Percentiles rank a stretch among this genome's conserved stretches.
These are phyloP conservation scores for Gadus chalcogrammus DNA, from an alignment of 2,113 vertebrate species.

Conservation along the genomic window DNA sequence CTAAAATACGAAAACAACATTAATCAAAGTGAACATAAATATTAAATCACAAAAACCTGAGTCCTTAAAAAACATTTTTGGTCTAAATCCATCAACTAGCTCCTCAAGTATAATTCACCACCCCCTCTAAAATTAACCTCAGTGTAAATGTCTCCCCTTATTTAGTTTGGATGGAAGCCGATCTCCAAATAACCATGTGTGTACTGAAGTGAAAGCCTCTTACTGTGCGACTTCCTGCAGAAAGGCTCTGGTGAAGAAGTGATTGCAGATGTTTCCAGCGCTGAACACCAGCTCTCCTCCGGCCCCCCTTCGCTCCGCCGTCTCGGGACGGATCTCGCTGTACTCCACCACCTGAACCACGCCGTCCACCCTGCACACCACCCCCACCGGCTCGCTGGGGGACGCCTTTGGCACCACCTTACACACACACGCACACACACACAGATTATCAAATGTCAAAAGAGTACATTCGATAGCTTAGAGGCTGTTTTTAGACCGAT, in stretches of 20 bases:
- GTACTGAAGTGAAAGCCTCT: constrained; percentile 42
- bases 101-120: too few relatives aligned
- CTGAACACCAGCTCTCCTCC: constrained; percentile 77
- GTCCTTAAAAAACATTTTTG: too few relatives aligned
- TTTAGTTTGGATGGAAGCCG: too few relatives aligned
- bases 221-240: constrained; percentile 79
- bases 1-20: too few relatives aligned
- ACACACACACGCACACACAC: constrained; percentile 22
- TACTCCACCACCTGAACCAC: constrained; percentile 91
- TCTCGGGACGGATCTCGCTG: constrained; percentile 83
- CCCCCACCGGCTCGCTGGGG: constrained; percentile 85
- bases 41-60: too few relatives aligned
- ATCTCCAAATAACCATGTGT: not conserved
- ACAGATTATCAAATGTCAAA: not conserved
- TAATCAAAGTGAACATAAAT: too few relatives aligned
- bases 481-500: too few relatives aligned
- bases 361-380: constrained; percentile 84
- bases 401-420: constrained; percentile 90
- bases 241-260: constrained; percentile 88
- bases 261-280: constrained; percentile 92
- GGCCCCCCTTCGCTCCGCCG: constrained; percentile 50
- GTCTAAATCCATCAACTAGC: too few relatives aligned
- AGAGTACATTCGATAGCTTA: too few relatives aligned
- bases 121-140: too few relatives aligned
- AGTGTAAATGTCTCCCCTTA: too few relatives aligned